These are phyloP conservation scores for Chromobotia macracanthus DNA, from an alignment of 2,797 vertebrate species.

Conservation along the genomic window DNA sequence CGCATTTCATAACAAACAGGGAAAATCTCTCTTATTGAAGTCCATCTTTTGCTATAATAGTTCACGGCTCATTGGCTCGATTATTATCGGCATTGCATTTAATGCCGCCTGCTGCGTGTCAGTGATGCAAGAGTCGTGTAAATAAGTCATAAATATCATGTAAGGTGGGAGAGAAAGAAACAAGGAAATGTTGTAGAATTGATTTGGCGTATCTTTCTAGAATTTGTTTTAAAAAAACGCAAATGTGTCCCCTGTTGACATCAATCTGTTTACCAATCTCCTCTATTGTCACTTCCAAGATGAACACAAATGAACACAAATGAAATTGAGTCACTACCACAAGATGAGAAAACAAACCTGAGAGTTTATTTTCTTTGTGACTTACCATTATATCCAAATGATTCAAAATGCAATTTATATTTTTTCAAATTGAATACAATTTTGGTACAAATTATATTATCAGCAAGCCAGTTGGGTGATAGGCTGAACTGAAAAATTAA, in stretches of 20 bases:
- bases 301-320: conserved; percentile 26
- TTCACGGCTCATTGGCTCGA: conserved; percentile 55
- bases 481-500: background rate
- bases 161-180: conserved; percentile 15
- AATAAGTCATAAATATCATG: conserved; percentile 26
- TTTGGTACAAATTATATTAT: background rate
- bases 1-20: conserved; percentile 67
- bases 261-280: conserved; percentile 38
- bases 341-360: conserved; percentile 8
- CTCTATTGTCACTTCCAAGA: conserved; percentile 16
- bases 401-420: background rate
- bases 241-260: conserved; percentile 33
- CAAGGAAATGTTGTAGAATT: conserved; percentile 1
- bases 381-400: conserved; percentile 10
- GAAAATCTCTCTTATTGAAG: conserved; percentile 66
- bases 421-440: background rate
- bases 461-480: background rate
- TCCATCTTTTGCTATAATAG: conserved; percentile 66
- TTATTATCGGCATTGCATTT: conserved; percentile 15
- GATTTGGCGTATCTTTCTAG: conserved; percentile 20
- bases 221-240: background rate
- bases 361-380: background rate
- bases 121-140: conserved; percentile 28
- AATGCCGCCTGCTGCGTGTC: background rate
- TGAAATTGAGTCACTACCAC: background rate